These are phyloP conservation scores for Pyrrhosoma nymphula DNA, from an alignment of 2,888 invertebrate genomes.

Conservation along the genomic window DNA sequence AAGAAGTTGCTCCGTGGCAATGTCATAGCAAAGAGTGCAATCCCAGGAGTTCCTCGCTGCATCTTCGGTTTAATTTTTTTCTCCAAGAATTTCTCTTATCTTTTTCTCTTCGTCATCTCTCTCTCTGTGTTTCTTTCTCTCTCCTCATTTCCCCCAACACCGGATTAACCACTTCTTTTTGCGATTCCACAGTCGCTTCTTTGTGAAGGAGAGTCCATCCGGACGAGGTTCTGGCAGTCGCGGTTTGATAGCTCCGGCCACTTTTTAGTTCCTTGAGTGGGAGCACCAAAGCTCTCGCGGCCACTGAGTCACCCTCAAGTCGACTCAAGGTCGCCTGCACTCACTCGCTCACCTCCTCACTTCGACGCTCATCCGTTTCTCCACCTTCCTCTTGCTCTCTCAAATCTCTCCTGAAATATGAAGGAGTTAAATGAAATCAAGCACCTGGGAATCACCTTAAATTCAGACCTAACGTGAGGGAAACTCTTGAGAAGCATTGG, in stretches of 20 bases:
- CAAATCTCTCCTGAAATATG: neutral
- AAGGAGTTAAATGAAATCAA: too few relatives aligned
- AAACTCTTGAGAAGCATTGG: too few relatives aligned
- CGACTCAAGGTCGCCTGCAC: slow-evolving; percentile 56
- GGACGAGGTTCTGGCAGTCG: neutral
- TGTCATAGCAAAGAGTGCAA: neutral
- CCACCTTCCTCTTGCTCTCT: neutral
- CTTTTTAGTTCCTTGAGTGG: neutral
- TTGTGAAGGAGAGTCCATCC: neutral
- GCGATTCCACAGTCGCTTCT: neutral
- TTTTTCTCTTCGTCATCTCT: neutral
- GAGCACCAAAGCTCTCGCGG: neutral
- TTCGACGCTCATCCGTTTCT: neutral
- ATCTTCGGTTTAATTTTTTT: neutral
- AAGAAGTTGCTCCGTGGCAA: neutral
- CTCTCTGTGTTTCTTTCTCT: neutral
- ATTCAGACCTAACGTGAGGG: too few relatives aligned
- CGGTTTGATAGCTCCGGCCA: slow-evolving; percentile 31
- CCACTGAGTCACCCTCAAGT: neutral
- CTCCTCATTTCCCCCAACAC: neutral
- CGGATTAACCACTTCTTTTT: neutral
- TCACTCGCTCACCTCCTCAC: neutral
- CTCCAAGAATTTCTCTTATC: neutral
- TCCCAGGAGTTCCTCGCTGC: neutral
- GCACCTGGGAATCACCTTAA: too few relatives aligned